A percentile compares a stretch with the other conserved stretches of the same genome.
Evolutionary conservation across 2,888 invertebrate species (phyloP).

Genomic region (Brachynemurus nebulosus): DNA sequence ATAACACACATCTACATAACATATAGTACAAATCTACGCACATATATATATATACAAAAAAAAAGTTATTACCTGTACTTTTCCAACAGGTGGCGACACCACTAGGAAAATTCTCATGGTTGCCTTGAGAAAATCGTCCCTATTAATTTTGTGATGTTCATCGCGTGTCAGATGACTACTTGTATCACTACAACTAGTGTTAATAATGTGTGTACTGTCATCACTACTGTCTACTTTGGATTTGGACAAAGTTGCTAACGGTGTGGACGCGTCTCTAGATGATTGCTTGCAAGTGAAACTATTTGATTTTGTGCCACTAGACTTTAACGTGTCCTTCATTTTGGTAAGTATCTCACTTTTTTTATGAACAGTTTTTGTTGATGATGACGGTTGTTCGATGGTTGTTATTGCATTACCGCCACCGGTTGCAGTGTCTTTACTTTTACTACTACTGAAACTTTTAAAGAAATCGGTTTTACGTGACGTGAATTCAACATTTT

Average conservation of each 20-base stretch:
- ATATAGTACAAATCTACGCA: too few species aligned
- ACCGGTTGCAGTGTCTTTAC: not conserved
- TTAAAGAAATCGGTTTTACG: conserved; percentile 7
- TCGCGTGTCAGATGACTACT: not conserved
- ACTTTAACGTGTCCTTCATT: conserved; percentile 1
- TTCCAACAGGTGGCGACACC: conserved; percentile 51
- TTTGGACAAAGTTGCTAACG: not conserved
- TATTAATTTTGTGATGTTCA: conserved; percentile 33
- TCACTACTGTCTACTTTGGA: not conserved
- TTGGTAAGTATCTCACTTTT: conserved; percentile 2
- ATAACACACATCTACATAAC: too few species aligned
- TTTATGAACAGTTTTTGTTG: not conserved
- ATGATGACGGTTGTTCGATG: not conserved
- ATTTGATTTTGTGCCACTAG: not conserved
- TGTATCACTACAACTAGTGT: not conserved
- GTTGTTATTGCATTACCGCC: not conserved
- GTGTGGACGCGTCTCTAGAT: not conserved
- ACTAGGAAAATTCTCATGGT: conserved; percentile 62
- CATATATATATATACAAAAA: too few species aligned
- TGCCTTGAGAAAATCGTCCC: conserved; percentile 55
- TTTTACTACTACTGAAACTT: conserved; percentile 3
- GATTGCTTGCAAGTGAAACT: not conserved
- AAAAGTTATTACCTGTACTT: conserved; percentile 37
- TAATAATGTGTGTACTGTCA: not conserved
- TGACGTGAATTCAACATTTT: conserved; percentile 5